Evolutionary conservation across 1,140 invertebrate species (phyloP).

Genomic region (Scaptodrosophila lebanonensis): DNA sequence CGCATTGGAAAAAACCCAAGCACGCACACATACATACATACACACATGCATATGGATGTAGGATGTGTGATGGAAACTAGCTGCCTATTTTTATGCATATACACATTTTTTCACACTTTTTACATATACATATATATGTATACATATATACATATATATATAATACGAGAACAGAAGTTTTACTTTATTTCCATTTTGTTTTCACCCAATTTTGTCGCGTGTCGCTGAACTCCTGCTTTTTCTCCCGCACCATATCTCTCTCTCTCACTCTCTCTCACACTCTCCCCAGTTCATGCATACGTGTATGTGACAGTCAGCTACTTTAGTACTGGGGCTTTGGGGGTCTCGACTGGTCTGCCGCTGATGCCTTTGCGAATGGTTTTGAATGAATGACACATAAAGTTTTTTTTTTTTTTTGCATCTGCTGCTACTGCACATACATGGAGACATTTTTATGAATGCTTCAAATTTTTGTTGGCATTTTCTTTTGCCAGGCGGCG

Average conservation of each 20-base stretch:
- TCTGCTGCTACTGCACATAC: slow-evolving; percentile 53
- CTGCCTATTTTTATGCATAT: slow-evolving; percentile 38
- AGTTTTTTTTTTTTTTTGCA: slow-evolving; percentile 49
- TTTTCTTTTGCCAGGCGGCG: slow-evolving; percentile 14
- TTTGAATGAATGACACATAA: slow-evolving; percentile 72
- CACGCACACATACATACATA: too few species aligned
- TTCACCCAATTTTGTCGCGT: slow-evolving; percentile 51
- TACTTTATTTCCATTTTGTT: slow-evolving; percentile 14
- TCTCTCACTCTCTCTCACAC: too few species aligned
- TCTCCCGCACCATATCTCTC: slow-evolving; percentile 1
- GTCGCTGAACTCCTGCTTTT: slow-evolving; percentile 52
- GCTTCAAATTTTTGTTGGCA: slow-evolving; percentile 51
- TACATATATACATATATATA: slow-evolving; percentile 16
- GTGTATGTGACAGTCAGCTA: slow-evolving; percentile 37
- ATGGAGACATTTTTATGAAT: slow-evolving; percentile 67
- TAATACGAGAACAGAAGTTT: too few species aligned
- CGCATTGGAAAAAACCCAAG: slow-evolving; percentile 28
- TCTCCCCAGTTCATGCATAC: background rate
- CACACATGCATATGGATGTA: too few species aligned
- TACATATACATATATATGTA: slow-evolving; percentile 2
- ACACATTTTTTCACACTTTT: slow-evolving; percentile 37
- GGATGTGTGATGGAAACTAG: too few species aligned
- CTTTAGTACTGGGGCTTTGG: slow-evolving; percentile 20
- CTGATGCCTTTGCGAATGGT: slow-evolving; percentile 67
- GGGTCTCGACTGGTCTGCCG: slow-evolving; percentile 17